Evolutionary conservation across 2,113 vertebrate species (phyloP), one percentile per base, ranked within the genome.

Genomic region (Diphyllodes magnificus): DNA sequence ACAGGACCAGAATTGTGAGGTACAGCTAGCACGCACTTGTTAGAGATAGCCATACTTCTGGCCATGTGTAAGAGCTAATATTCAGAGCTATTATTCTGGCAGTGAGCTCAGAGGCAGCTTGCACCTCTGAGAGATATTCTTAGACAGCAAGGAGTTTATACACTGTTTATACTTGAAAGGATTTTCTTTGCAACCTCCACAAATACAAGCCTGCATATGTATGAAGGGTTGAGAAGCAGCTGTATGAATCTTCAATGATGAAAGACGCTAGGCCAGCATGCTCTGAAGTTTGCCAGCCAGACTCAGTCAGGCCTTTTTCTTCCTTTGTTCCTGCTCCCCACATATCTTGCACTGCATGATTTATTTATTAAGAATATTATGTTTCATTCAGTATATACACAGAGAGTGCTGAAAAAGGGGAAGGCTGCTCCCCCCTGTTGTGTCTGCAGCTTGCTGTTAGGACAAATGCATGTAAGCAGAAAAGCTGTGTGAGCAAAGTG

Each of bases 351-450:
- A 85, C 66, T 39, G 42, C 10, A 3, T 87, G 69, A 69, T 73
- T 87, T 90, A 91, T 89, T 92, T 95, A 83, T 93, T 77, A 72
- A 64, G 70, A 72, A 69, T 83, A 79, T 69, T 76, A 28, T 8
- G 1, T 90, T 91, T 75, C 28, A 24, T 95, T 89, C 73, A 92
- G 44, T 49, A 57, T 57, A 76, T 72, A 71, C n/a, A 50, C 49
- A 87, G 51, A 42, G 56, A 65, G 70, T 6, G 27, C 45, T 70
- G 42, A 61, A 91, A 94, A 95, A 65, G 23, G 21, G 57, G 17
- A 91, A 82, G 35, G 45, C 37, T 82, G 50, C 68, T 91, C 57
- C n/a, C 51, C 16, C 35, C 70, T 22, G 25, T 42, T 42, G 37
- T 5, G 2, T 50, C 65, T 82, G 66, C 60, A 87, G 47, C 53